Evolutionary conservation across 2,797 vertebrate species (phyloP).

Genomic region (Gallirallus australis): DNA sequence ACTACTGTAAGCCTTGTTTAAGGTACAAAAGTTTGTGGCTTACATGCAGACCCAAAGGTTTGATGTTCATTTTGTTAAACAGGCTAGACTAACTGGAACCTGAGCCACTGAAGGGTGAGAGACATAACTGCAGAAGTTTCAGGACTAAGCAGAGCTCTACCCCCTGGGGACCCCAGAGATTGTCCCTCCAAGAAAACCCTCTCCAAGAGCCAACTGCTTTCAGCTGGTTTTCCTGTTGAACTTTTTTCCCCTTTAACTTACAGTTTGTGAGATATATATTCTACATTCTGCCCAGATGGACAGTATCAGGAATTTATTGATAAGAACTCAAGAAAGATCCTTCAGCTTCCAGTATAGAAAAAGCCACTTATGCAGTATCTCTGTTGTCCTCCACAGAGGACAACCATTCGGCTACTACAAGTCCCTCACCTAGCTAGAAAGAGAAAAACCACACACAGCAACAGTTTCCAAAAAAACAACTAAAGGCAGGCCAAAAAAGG

Average conservation of each 20-base stretch:
- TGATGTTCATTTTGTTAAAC: not conserved
- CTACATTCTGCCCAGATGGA: not conserved
- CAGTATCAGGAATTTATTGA: not conserved
- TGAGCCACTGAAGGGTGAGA: not conserved
- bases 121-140: not conserved
- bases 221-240: not conserved
- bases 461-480: not conserved
- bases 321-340: not conserved
- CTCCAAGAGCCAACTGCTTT: not conserved
- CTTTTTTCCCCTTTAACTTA: not conserved
- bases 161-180: not conserved
- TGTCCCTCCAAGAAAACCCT: not conserved
- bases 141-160: not conserved
- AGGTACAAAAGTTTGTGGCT: not conserved
- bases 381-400: not conserved
- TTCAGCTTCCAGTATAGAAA: not conserved
- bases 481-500: not conserved
- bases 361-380: not conserved
- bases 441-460: not conserved
- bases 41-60: not conserved
- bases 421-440: not conserved
- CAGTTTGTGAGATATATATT: not conserved
- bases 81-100: not conserved
- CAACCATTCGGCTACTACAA: not conserved
- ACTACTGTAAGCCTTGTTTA: not conserved